Evolutionary conservation across 2,113 vertebrate species (phyloP), one percentile per base, ranked within the genome.

Genomic region (Lethenteron camtschaticum): DNA sequence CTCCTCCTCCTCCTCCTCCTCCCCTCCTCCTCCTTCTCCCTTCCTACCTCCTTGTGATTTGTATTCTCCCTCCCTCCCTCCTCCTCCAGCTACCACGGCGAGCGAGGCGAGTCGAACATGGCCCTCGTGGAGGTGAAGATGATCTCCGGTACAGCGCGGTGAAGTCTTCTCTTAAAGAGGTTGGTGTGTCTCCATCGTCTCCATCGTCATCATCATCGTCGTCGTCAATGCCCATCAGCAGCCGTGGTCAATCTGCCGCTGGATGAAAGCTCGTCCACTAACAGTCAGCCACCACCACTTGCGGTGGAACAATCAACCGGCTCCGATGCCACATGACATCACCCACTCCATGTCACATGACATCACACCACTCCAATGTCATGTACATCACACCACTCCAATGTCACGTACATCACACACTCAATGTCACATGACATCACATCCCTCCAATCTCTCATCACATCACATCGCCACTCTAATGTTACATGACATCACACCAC

Each of bases 91-190:
- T 85, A 85, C 77, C 78, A 72, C 0, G 83, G 82, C 24, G 69
- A 75, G 5, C 78, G 83, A 68, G 72, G 74, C 1, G 71, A 78
- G 73, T 83, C 84, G 13, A 87, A 87, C 80, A 86, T 86, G 86
- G 81, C 81, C 16, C 79, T 87, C 78, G 74, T 86, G 1, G 80
- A 83, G 70, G 75, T 84, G 73, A 86, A 82, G 69, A 76, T 86
- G 57, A 78, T 83, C 1, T 87, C 84, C 1, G 85, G 18, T 85
- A 81, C 75, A 69, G 75, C 55, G 75, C 81, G 0, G 75, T 80
- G 2, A 75, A 80, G 69, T 70, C 18, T 56, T 83, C 82, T 0
- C 1, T 80, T 63, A 12, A 41, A 12, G 20, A 72, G 76, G 83
- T 87, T 72, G 81, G 79, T 74, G 56, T 66, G 41, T 41, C 41